Percentiles rank a stretch among this genome's conserved stretches.
phyloP scores from a whole-genome alignment of 2,888 invertebrate species.

The Ornithoptera alexandrae region DNA sequence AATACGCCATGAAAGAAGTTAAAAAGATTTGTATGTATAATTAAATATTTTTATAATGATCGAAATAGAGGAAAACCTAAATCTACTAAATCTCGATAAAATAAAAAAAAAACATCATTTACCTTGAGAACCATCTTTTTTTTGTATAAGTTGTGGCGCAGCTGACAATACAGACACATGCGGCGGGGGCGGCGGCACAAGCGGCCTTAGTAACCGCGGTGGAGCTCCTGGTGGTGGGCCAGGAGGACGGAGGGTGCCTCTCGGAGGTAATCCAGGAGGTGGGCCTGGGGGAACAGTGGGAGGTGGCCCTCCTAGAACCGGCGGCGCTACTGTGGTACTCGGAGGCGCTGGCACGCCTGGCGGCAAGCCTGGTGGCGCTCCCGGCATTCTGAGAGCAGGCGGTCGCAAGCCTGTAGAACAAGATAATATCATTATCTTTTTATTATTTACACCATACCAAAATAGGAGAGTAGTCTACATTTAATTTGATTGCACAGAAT shows the following conservation, averaged over 20 bases:
- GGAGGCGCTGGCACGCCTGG: conserved; percentile 36
- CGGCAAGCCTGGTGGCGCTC: conserved; percentile 9
- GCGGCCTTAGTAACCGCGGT: conserved; percentile 81
- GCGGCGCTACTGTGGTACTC: conserved; percentile 40
- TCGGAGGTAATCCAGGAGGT: conserved; percentile 77
- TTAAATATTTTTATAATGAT: too few relatives aligned
- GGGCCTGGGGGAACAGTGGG: conserved; percentile 35
- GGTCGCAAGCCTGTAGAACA: conserved; percentile 12
- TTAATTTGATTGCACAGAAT: background rate
- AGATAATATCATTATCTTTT: background rate
- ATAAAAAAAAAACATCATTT: conserved; percentile 22
- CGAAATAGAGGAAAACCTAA: too few relatives aligned
- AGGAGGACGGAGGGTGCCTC: conserved; percentile 75
- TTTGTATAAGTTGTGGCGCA: conserved; percentile 89
- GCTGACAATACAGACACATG: conserved; percentile 88
- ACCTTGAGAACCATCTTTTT: conserved; percentile 83
- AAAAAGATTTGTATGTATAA: too few relatives aligned
- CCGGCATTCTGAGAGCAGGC: conserved; percentile 9
- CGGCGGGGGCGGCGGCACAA: conserved; percentile 78
- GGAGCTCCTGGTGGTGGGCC: conserved; percentile 84
- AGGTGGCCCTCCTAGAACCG: conserved; percentile 38
- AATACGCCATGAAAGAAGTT: too few relatives aligned
- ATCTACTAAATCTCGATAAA: too few relatives aligned
- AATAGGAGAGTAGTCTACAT: background rate
- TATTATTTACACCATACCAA: too few relatives aligned